Base-by-base conservation (phyloP, 1,140 invertebrate genomes). In the Rhopalosiphum padi region DNA sequence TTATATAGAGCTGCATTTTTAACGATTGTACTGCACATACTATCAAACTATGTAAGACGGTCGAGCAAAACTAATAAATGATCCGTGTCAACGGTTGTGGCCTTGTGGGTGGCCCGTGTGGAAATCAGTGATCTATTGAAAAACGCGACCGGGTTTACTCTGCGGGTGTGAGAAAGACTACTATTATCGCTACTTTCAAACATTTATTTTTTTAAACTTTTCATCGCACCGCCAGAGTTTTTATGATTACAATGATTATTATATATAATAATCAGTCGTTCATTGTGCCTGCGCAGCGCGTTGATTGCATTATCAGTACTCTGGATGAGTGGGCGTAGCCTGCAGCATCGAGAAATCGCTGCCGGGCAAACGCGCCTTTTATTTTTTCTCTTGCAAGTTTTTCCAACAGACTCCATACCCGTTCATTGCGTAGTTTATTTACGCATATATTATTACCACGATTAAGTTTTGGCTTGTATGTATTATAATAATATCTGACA, bases 211-310 rank as follows among this genome's bases (percentile, higher is more conserved):
- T 77, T 77, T 77, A 15, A 77, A 77, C 60, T 77, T 77, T 77
- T 77, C 30, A n/a, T 77, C 60, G n/a, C 11, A n/a, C 9, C 9
- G 9, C 30, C 8, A 68, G 60, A 68, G 9, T 77, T 77, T 77
- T 77, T 77, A 77, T 18, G 60, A 77, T 77, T 77, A 77, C 60
- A 77, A 77, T n/a, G 60, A 77, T n/a, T 77, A 77, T 77, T n/a
- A 77, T 35, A 60, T 60, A 77, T 77, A 77, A 77, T 77, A 77
- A 77, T 77, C 60, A 77, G 60, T 77, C 60, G 18, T 21, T 77
- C n/a, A 77, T 77, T 77, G 60, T 77, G n/a, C 30, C 15, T 35
- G 60, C 60, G 30, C 60, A 77, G 11, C 60, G 60, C 15, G 30
- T 77, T 77, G 30, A 77, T 77, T n/a, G 15, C 60, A 77, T 77